Base-by-base conservation (phyloP, 35 echinoderm and acorn worm species). In the Strongylocentrotus purpuratus region DNA sequence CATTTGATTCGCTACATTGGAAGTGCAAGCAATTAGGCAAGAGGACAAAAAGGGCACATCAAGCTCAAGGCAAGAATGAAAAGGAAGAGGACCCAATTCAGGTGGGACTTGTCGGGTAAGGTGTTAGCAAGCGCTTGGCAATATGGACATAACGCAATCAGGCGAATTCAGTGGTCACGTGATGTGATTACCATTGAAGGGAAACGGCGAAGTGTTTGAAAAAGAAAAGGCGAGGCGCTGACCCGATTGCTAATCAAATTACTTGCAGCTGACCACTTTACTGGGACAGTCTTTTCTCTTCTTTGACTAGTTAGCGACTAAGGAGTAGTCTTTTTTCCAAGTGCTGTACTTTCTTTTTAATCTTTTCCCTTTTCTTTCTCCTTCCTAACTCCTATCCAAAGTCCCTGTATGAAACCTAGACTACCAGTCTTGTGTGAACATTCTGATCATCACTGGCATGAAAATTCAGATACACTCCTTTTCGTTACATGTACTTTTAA, bases 131-230 rank as follows among this genome's bases (percentile, higher is more conserved):
- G 18, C 20, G 48, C 48, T 12, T 31, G 91, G 33, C 91, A 93
- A 93, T 93, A 58, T 58, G 48, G 91, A 47, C 31, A 46, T 93
- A 93, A 93, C 46, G 91, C 48, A 93, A 93, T 93, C 91, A 93
- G 45, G 91, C 91, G 91, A 47, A 93, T 93, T 93, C 48, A 93
- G 33, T 45, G 32, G 87, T 89, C 45, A 93, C 91, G 31, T 93
- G 91, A 93, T 32, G 91, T 32, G 91, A 93, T 58, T 47, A 46
- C 33, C 48, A 93, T 50, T 58, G 31, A 46, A 58, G 91, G 91
- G 22, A 93, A 93, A 33, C 31, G 91, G 32, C 91, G 47, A 31
- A 10, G 31, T 93, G 14, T 93, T 47, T 93, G 18, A 14, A 32
- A 93, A 14, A 93, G 31, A 32, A 58, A 58, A 46, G 91, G 31